These are phyloP conservation scores for Lasioglossum lativentre DNA, from an alignment of 2,888 invertebrate genomes.

Conservation along the genomic window DNA sequence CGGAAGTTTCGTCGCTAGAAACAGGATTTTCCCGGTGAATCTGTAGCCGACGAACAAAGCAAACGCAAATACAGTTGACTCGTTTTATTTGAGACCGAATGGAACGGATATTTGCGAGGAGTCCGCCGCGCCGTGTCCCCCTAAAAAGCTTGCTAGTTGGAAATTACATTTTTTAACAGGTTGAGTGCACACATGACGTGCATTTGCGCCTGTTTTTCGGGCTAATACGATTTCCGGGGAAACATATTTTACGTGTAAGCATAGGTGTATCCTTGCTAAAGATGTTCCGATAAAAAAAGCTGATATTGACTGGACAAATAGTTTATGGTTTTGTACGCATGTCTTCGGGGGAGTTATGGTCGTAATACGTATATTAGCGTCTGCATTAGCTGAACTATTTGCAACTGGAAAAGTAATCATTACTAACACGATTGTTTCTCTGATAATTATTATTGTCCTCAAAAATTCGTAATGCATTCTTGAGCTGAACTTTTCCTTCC, in stretches of 20 bases:
- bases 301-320: neutral
- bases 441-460: no score
- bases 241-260: neutral
- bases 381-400: neutral
- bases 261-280: neutral
- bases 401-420: neutral
- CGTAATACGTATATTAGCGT: neutral
- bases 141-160: slow-evolving; percentile 28
- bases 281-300: neutral
- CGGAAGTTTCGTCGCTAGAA: slow-evolving; percentile 2
- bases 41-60: neutral
- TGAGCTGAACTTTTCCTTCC: no score
- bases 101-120: slow-evolving; percentile 11
- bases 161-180: slow-evolving; percentile 17
- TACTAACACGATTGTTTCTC: neutral
- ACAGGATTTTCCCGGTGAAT: slow-evolving; percentile 2
- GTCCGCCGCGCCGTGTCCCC: neutral
- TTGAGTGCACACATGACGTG: neutral
- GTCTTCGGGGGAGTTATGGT: neutral
- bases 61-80: slow-evolving; percentile 6
- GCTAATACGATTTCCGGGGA: neutral
- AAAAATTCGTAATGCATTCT: no score
- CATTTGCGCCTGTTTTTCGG: neutral
- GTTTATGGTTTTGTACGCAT: neutral
- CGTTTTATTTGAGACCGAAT: slow-evolving; percentile 12